Base-by-base conservation (phyloP, 1,140 invertebrate genomes). In the Zeugodacus cucurbitae region DNA sequence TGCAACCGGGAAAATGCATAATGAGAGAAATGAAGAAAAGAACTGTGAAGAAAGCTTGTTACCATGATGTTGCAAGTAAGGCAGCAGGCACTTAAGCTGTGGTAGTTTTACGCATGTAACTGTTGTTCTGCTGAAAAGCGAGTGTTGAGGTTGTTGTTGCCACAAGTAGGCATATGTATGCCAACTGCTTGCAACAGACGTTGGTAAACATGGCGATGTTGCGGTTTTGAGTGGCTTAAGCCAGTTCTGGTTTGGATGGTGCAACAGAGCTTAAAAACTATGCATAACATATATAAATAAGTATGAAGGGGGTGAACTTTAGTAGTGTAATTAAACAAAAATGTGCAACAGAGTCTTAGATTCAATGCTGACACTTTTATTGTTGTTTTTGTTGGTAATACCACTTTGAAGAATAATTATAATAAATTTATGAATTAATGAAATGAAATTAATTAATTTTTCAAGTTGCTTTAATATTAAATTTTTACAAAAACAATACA, bases 51-150 rank as follows among this genome's bases (percentile, higher is more conserved):
- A 22, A 78, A 6, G 37, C 17, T 26, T 17, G 34, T 41, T 41
- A 22, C 70, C 17, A 82, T 48, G 26, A 26, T 48, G 74, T 26
- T 26, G 74, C 41, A 82, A 29, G 41, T 48, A 82, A 44, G 41
- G 74, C 74, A 82, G 74, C 41, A 29, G 74, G 74, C n/a, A 26
- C 44, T 82, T 82, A 34, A 82, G 74, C 44, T 48, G 74, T 82
- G 22, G 74, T 22, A 48, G 41, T 22, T 82, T 82, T 82, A 82
- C 22, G 41, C 41, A 22, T 44, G 41, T 34, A 48, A 48, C 10
- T 54, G 41, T n/a, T 82, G 74, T 29, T 41, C 41, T 26, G 74
- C 6, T 54, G 41, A 29, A 82, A 82, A 6, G 7, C 8, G 37
- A 14, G 20, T n/a, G 44, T 5, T 26, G 10, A 2, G 44, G 41